phyloP scores from a whole-genome alignment of 30 jellyfish, hydroid and myxozoan species.

The Clytia hemisphaerica region DNA sequence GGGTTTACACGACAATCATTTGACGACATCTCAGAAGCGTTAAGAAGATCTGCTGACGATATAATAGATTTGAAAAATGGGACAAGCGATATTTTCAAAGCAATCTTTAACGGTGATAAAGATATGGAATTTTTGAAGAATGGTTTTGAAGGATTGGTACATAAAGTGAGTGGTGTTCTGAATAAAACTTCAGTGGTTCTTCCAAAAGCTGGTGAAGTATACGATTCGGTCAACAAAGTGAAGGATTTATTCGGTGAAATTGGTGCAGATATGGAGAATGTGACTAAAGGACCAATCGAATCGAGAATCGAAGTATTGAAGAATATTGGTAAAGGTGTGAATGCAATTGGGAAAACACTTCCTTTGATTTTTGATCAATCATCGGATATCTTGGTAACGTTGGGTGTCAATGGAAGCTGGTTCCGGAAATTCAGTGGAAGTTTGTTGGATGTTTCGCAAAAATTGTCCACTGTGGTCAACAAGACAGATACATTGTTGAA shows the following conservation, averaged over 20 bases:
- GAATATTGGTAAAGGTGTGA: conserved; percentile 52
- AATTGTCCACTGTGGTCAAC: conserved; percentile 19
- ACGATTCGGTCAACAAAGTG: conserved; percentile 36
- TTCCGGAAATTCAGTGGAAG: conserved; percentile 36
- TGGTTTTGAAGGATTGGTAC: conserved; percentile 48
- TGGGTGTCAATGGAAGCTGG: conserved; percentile 58
- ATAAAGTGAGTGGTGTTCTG: conserved; percentile 39
- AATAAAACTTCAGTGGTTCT: conserved; percentile 41
- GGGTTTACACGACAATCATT: conserved; percentile 64
- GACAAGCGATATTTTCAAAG: conserved; percentile 52
- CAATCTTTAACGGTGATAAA: conserved; percentile 53
- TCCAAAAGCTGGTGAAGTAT: conserved; percentile 50
- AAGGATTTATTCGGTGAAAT: conserved; percentile 14
- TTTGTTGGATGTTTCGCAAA: conserved; percentile 21
- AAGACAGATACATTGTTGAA: conserved; percentile 61
- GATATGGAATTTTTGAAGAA: conserved; percentile 41
- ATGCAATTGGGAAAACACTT: conserved; percentile 37
- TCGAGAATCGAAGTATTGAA: conserved; percentile 47
- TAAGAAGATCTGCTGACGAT: conserved; percentile 48
- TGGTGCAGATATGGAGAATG: conserved; percentile 14
- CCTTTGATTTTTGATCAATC: conserved; percentile 59
- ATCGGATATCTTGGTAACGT: conserved; percentile 36
- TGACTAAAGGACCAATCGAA: conserved; percentile 72
- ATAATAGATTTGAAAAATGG: conserved; percentile 51
- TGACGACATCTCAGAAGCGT: conserved; percentile 44